A percentile compares a stretch with the other conserved stretches of the same genome.
phyloP scores from a whole-genome alignment of 2,113 vertebrate genomes.

The Tenrec ecaudatus region DNA sequence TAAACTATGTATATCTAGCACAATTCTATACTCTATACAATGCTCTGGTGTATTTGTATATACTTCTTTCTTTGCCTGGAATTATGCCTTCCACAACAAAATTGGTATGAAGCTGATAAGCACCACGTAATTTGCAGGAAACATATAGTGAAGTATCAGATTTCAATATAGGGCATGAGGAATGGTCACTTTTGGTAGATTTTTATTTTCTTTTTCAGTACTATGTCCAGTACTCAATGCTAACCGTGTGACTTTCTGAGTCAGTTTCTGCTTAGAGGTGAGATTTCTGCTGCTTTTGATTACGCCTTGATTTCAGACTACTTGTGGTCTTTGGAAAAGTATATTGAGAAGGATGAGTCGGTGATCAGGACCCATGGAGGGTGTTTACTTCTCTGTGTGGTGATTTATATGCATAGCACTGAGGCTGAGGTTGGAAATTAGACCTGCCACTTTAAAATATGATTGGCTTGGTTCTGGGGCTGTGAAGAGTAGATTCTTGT shows the following conservation, averaged over 20 bases:
- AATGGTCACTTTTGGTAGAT: not conserved
- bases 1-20: not conserved
- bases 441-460: constrained; percentile 80
- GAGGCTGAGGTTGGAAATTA: constrained; percentile 69
- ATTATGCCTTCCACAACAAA: not conserved
- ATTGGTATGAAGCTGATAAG: not conserved
- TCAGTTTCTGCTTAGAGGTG: not conserved
- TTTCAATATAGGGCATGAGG: constrained; percentile 15
- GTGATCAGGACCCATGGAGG: constrained; percentile 14
- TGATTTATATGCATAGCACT: constrained; percentile 76
- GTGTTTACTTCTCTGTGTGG: constrained; percentile 63
- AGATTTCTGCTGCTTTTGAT: not conserved
- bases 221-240: not conserved
- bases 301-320: not conserved
- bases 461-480: constrained; percentile 9
- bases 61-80: not conserved
- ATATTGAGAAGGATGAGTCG: constrained; percentile 62
- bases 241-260: not conserved
- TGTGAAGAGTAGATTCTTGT: constrained; percentile 71
- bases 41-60: not conserved
- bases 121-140: not conserved
- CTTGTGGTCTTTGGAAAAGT: constrained; percentile 17
- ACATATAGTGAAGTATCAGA: not conserved
- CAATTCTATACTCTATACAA: not conserved
- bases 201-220: not conserved